Evolutionary conservation across 2,113 vertebrate species (phyloP).

Genomic region (Isurus oxyrinchus): DNA sequence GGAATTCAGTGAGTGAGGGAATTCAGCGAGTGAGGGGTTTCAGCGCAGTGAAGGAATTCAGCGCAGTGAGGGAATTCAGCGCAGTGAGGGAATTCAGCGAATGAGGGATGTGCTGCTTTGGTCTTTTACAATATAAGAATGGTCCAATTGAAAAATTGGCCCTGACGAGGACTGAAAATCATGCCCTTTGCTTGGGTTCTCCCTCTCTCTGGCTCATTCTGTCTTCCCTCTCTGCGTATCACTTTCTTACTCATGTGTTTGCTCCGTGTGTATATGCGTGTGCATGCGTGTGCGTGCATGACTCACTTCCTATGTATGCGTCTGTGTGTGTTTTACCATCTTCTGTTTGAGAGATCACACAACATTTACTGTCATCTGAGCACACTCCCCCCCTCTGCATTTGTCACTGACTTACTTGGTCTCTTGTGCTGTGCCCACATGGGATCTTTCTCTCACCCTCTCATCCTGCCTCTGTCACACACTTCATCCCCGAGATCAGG

Average conservation of each 20-base stretch:
- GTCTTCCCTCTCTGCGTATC: not conserved
- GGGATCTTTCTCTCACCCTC: not conserved
- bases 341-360: not conserved
- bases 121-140: too few species aligned
- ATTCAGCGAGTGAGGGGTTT: too few species aligned
- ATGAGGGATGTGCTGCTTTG: not conserved
- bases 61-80: too few species aligned
- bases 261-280: not conserved
- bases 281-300: not conserved
- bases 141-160: too few species aligned
- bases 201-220: not conserved
- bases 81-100: too few species aligned
- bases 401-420: not conserved
- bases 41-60: too few species aligned
- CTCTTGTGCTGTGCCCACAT: too few species aligned
- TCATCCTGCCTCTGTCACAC: not conserved
- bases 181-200: not conserved
- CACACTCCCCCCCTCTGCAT: not conserved
- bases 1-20: too few species aligned
- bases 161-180: too few species aligned
- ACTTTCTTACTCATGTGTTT: not conserved
- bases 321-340: not conserved
- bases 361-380: not conserved
- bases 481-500: not conserved
- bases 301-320: not conserved